These are phyloP conservation scores for Phalacrocorax carbo DNA, from an alignment of 2,113 vertebrate species.

Conservation along the genomic window DNA sequence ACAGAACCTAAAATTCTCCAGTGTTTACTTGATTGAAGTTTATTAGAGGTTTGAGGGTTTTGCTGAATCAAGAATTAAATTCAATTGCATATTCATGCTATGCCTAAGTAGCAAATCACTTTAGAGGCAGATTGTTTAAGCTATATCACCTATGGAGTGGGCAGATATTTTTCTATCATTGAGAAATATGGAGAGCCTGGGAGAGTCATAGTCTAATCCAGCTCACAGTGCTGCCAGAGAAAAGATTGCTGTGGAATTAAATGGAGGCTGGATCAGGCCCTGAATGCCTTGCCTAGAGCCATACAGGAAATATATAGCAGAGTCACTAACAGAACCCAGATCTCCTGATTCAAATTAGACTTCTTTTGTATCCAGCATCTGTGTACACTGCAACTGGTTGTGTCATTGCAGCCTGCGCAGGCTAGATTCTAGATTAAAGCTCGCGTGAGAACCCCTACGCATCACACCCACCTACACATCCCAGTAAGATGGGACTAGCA, in stretches of 20 bases:
- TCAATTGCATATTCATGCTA: not conserved
- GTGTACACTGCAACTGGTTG: not conserved
- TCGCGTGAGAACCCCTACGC: not conserved
- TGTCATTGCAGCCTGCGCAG: not conserved
- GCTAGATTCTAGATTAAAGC: not conserved
- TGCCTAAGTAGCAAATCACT: not conserved
- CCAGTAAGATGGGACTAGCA: not conserved
- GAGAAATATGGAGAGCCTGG: not conserved
- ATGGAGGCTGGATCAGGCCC: not conserved
- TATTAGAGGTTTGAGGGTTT: not conserved
- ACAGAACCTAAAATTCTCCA: not conserved
- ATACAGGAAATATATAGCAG: slow-evolving; percentile 22
- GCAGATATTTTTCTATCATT: not conserved
- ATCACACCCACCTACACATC: not conserved
- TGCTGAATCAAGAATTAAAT: not conserved
- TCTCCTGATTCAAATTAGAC: slow-evolving; percentile 26
- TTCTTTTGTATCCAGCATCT: slow-evolving; percentile 33
- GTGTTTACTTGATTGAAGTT: not conserved
- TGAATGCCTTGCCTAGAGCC: slow-evolving; percentile 2
- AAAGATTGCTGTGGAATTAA: not conserved
- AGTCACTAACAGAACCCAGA: slow-evolving; percentile 51
- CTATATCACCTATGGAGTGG: not conserved
- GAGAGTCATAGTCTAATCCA: not conserved
- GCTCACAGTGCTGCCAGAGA: not conserved
- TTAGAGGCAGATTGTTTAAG: not conserved